Percentiles rank a stretch among this genome's conserved stretches.
phyloP scores from a whole-genome alignment of 2,888 invertebrate genomes.

The Dasypolia templi region DNA sequence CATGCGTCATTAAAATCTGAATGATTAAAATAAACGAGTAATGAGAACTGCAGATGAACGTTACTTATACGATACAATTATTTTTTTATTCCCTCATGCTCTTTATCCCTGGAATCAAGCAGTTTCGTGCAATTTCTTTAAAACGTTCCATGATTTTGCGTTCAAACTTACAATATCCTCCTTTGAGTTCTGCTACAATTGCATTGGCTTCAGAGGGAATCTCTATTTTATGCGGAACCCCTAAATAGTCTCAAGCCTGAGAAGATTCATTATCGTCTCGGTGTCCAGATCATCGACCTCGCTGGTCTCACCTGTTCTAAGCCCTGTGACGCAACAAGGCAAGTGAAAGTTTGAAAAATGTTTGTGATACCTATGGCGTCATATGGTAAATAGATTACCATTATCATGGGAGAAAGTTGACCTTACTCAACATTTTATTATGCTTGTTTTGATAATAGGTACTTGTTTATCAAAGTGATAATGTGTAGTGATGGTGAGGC shows the following conservation, averaged over 20 bases:
- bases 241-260: not conserved
- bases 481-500: not conserved
- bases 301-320: constrained; percentile 41
- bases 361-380: constrained; percentile 56
- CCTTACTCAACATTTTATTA: constrained; percentile 56
- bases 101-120: not conserved
- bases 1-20: not conserved
- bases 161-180: not conserved
- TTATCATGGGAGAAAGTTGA: constrained; percentile 62
- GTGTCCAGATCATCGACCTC: constrained; percentile 56
- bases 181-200: not conserved
- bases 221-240: constrained; percentile 28
- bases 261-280: constrained; percentile 24
- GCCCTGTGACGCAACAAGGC: constrained; percentile 65
- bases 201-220: not conserved
- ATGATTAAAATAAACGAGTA: not conserved
- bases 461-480: constrained; percentile 8
- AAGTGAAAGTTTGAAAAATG: constrained; percentile 75
- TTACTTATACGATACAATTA: not conserved
- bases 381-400: constrained; percentile 56
- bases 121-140: not conserved
- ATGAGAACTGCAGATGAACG: not conserved
- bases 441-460: constrained; percentile 16
- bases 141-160: not conserved
- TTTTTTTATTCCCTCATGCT: not conserved